Base-by-base conservation (phyloP, 2,797 vertebrate genomes). In the Phyllotis vaccarum region DNA sequence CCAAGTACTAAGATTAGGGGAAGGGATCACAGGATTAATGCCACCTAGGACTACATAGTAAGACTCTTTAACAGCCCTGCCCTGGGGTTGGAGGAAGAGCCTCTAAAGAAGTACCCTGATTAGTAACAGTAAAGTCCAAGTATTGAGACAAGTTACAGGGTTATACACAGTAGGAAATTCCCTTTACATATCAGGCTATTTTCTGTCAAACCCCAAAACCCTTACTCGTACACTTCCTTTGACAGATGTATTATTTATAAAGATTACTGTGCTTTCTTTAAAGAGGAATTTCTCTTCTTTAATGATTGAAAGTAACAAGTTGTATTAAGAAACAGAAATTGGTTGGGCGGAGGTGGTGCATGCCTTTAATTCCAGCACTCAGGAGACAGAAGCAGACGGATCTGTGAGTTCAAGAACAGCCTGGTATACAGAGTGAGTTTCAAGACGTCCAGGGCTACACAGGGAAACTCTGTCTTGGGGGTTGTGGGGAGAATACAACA, bases 191-290 rank as follows among this genome's bases (percentile, higher is more conserved):
- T 3, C 34, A 54, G 52, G 16, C 13, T 86, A 0, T 92, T 79
- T 92, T 60, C 6, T 94, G 34, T 16, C 43, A 58, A 52, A 34
- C 80, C 9, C 75, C 78, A 40, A 80, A 91, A 70, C 68, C 14
- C 14, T 31, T 91, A 62, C 14, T 58, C 56, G 21, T 58, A 56
- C 46, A 54, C 60, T 60, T 95, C n/a, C 22, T 91, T 91, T 78
- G 40, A 58, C 52, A 89, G 40, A 86, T 81, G 75, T 79, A 22
- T 66, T 94, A 6, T 81, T 91, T 91, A 62, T 94, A 86, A 93
- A 80, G 40, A 4, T 74, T 72, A 52, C 16, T 87, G 7, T 68
- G 1, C 66, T 95, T 95, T 68, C 72, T 66, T 88, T 86, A 76
- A 88, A 81, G 43, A 60, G 54, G 5, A n/a, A n/a, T 75, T 89